phyloP scores from a whole-genome alignment of 2,888 invertebrate species.

The Alloscopus bannaensis region DNA sequence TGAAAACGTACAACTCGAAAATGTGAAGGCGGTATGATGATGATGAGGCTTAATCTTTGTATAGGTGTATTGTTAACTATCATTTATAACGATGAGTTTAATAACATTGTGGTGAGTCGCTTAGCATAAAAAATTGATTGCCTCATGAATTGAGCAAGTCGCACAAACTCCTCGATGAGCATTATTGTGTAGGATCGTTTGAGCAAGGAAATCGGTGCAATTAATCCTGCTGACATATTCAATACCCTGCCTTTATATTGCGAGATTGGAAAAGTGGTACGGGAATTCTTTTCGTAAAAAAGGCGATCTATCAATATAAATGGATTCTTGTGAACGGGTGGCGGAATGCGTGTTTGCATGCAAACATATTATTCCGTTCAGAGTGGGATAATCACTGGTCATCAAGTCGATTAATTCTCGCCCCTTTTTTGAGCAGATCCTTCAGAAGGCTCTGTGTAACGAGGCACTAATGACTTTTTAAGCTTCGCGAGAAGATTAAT shows the following conservation, averaged over 20 bases:
- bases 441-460: slow-evolving; percentile 14
- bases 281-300: not conserved
- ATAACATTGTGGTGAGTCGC: slow-evolving; percentile 8
- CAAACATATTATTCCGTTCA: not conserved
- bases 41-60: not conserved
- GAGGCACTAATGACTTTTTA: slow-evolving; percentile 16
- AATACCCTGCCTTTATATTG: not conserved
- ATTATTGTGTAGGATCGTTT: too few relatives aligned
- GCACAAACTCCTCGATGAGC: too few relatives aligned
- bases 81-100: not conserved
- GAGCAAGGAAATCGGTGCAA: slow-evolving; percentile 51
- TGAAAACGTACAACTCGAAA: not conserved
- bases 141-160: slow-evolving; percentile 24
- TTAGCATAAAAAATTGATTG: slow-evolving; percentile 55
- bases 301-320: slow-evolving; percentile 18
- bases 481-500: slow-evolving; percentile 33
- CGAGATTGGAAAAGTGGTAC: too few relatives aligned
- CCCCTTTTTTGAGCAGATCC: slow-evolving; percentile 24
- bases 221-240: slow-evolving; percentile 61
- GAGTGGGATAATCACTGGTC: slow-evolving; percentile 29
- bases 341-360: not conserved
- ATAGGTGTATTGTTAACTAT: not conserved
- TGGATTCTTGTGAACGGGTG: slow-evolving; percentile 11
- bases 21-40: not conserved
- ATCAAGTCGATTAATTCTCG: slow-evolving; percentile 39